These are phyloP conservation scores for Pseudomyrmex sp. DNA, from an alignment of 1,140 invertebrate species.

Conservation along the genomic window DNA sequence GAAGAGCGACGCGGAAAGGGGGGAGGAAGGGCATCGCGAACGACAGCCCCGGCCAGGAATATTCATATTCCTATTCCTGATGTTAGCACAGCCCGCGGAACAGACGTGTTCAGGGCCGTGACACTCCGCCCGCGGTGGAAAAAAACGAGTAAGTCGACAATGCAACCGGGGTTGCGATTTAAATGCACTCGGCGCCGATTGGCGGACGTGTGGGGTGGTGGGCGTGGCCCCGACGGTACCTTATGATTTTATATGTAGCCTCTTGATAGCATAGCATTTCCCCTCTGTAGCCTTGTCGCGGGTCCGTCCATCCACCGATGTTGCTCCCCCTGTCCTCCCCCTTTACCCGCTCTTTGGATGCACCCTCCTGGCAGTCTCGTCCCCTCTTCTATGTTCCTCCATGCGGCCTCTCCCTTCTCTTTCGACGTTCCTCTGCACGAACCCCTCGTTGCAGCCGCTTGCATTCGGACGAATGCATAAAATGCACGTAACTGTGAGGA, in stretches of 20 bases:
- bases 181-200: constrained; percentile 82
- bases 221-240: constrained; percentile 80
- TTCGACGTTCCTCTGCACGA: constrained; percentile 8
- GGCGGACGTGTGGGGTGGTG: constrained; percentile 80
- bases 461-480: constrained; percentile 74
- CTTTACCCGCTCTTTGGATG: not conserved
- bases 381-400: constrained; percentile 21
- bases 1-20: not conserved
- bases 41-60: constrained; percentile 62
- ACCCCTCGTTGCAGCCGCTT: constrained; percentile 42
- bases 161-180: constrained; percentile 83
- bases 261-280: constrained; percentile 71
- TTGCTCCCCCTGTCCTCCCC: constrained; percentile 5
- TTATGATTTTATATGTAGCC: constrained; percentile 84
- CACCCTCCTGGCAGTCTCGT: constrained; percentile 60
- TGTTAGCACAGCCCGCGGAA: constrained; percentile 68
- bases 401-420: not conserved
- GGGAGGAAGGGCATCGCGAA: constrained; percentile 34
- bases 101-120: constrained; percentile 63
- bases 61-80: constrained; percentile 74
- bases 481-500: constrained; percentile 73
- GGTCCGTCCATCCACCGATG: constrained; percentile 56
- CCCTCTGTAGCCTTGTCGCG: constrained; percentile 20
- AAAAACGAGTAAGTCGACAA: constrained; percentile 76
- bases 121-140: constrained; percentile 80